These are phyloP conservation scores for Drosophila mayri DNA, from an alignment of 1,140 invertebrate genomes.

Conservation along the genomic window DNA sequence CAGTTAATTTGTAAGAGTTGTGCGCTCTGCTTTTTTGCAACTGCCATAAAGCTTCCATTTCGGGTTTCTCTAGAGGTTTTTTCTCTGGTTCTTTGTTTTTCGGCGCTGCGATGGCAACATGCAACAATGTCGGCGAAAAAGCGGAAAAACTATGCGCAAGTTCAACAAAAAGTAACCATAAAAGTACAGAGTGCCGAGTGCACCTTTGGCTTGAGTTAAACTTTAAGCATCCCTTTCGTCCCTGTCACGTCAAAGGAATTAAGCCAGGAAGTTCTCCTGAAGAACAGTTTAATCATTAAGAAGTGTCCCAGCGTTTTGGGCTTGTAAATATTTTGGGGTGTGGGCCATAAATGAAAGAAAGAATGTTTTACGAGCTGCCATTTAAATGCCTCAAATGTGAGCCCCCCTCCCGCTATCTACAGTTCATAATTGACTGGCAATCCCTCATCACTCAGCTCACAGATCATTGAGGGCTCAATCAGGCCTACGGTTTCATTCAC, in stretches of 20 bases:
- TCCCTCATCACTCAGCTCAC: conserved; percentile 33
- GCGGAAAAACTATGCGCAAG: conserved; percentile 43
- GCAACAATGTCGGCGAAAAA: conserved; percentile 52
- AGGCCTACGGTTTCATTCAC: conserved; percentile 39
- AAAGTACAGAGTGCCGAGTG: conserved; percentile 52
- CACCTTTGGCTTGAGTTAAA: conserved; percentile 52
- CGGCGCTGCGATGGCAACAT: conserved; percentile 65
- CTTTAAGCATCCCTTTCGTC: conserved; percentile 4
- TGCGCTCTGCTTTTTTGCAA: conserved; percentile 32
- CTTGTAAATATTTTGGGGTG: conserved; percentile 54
- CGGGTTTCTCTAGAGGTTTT: conserved; percentile 1
- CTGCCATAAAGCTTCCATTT: conserved; percentile 43
- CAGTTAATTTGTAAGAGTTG: conserved; percentile 71
- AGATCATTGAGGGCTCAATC: conserved; percentile 57
- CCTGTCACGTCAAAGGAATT: conserved; percentile 69
- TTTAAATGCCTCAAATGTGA: conserved; percentile 44
- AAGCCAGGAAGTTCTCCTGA: too few relatives aligned
- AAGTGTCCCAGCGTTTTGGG: conserved; percentile 20
- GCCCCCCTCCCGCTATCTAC: neutral
- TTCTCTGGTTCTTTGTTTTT: conserved; percentile 38
- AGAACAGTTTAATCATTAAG: conserved; percentile 74
- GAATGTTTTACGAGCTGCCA: conserved; percentile 49
- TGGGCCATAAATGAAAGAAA: conserved; percentile 43
- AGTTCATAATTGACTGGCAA: conserved; percentile 50
- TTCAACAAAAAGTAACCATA: conserved; percentile 50